Percentiles rank a stretch among this genome's conserved stretches.
Evolutionary conservation across 2,797 vertebrate species (phyloP).

Genomic region (Eutrigla gurnardus): DNA sequence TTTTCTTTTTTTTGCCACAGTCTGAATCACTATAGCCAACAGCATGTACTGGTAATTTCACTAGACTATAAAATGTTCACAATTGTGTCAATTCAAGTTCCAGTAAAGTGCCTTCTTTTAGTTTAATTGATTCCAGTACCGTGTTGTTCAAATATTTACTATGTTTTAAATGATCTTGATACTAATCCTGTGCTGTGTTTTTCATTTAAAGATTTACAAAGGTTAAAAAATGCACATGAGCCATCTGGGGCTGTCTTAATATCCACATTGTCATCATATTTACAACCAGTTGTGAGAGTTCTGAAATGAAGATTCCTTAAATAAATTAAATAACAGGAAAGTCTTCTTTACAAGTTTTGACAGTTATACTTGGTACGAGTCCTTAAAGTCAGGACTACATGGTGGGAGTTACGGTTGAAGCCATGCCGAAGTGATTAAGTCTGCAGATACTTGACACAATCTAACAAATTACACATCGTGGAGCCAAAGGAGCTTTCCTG

Average conservation of each 20-base stretch:
- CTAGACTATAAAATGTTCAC: slow-evolving; percentile 8
- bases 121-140: neutral
- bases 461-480: slow-evolving; percentile 13
- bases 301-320: neutral
- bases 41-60: neutral
- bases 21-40: slow-evolving; percentile 21
- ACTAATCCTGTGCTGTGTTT: neutral
- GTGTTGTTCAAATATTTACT: neutral
- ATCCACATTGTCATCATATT: no score
- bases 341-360: neutral
- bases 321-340: neutral
- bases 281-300: neutral
- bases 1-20: slow-evolving; percentile 8
- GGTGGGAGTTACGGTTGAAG: neutral
- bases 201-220: neutral
- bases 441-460: slow-evolving; percentile 14
- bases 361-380: neutral
- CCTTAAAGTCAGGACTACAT: neutral
- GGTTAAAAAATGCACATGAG: neutral
- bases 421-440: neutral
- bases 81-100: neutral
- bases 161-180: neutral
- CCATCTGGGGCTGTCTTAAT: no score
- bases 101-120: neutral
- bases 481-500: slow-evolving; percentile 1